Evolutionary conservation across 2,113 vertebrate species (phyloP).

Genomic region (Anthoscopus minutus): DNA sequence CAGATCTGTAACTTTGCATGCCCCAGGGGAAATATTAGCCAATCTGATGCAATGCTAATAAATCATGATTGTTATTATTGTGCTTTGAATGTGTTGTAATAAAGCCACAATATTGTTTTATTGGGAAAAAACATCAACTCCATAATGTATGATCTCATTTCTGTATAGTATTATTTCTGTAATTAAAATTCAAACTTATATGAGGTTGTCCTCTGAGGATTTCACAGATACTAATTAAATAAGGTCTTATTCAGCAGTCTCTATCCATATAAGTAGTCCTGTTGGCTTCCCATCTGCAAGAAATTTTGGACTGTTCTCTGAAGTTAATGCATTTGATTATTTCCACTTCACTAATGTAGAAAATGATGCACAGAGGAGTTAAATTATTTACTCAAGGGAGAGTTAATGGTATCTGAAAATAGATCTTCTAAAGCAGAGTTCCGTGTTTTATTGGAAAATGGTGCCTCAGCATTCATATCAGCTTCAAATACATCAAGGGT

Average conservation of each 20-base stretch:
- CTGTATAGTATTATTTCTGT: neutral
- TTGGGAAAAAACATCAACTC: neutral
- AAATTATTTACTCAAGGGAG: neutral
- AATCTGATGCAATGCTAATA: conserved; percentile 22
- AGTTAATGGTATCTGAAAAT: conserved; percentile 9
- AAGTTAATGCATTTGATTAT: neutral
- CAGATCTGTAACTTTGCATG: neutral
- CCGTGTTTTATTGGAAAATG: neutral
- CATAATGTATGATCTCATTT: conserved; percentile 16
- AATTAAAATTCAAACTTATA: conserved; percentile 31
- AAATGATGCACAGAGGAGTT: neutral
- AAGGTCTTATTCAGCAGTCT: neutral
- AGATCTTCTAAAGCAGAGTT: neutral
- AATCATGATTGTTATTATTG: conserved; percentile 5
- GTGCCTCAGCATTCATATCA: neutral
- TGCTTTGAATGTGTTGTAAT: neutral
- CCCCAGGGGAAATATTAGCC: neutral
- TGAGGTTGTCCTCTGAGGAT: neutral
- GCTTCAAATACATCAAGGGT: neutral
- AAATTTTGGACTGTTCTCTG: neutral
- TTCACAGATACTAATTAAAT: conserved; percentile 22
- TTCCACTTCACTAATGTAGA: neutral
- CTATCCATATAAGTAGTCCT: neutral
- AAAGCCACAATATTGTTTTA: neutral
- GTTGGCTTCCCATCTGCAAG: neutral